Base-by-base conservation (phyloP, 2,888 invertebrate genomes). In the Lycaena phlaeas region DNA sequence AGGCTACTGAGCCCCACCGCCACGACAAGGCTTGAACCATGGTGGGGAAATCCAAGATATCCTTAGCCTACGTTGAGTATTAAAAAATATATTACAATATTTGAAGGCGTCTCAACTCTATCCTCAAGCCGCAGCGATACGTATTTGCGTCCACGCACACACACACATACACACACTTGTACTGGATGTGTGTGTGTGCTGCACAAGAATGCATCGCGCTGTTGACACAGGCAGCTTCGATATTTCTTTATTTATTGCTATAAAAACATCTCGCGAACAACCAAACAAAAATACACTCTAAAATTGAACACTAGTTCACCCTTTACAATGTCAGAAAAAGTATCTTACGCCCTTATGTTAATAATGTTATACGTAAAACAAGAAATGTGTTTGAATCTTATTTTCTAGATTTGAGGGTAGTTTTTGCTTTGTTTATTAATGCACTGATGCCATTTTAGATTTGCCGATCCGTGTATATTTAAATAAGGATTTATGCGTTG, bases 201-300 rank as follows among this genome's bases (percentile, higher is more conserved):
- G n/a, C 76, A 73, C 78, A 82, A 82, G 82, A 82, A 82, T 82
- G 82, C 84, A 81, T 72, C 69, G 75, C 76, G 75, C 76, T 82
- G 84, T 82, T 84, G 84, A 82, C 82, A 84, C 82, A 78, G 69
- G 73, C 77, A 79, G 75, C 81, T 78, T 79, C 81, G 79, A 81
- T 84, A 81, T 79, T 82, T 78, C 78, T 84, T 84, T 84, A 84
- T 84, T 82, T 84, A 84, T 81, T 74, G 66, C 78, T 77, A 79
- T 78, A 78, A 81, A 81, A 81, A 75, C 78, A 72, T 68, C 70
- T 71, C 47, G 50, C 46, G 41, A 11, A 15, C n/a, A n/a, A 34
- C 17, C 2, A 4, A 49, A 49, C 1, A 12, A 15, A 0, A 65
- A 47, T 49, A 31, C 44, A 27, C 48, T 64, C 43, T 45, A 61